Percentiles rank a stretch among this genome's conserved stretches.
Evolutionary conservation across 2,888 invertebrate species (phyloP).

Genomic region (Podabrus alpinus): DNA sequence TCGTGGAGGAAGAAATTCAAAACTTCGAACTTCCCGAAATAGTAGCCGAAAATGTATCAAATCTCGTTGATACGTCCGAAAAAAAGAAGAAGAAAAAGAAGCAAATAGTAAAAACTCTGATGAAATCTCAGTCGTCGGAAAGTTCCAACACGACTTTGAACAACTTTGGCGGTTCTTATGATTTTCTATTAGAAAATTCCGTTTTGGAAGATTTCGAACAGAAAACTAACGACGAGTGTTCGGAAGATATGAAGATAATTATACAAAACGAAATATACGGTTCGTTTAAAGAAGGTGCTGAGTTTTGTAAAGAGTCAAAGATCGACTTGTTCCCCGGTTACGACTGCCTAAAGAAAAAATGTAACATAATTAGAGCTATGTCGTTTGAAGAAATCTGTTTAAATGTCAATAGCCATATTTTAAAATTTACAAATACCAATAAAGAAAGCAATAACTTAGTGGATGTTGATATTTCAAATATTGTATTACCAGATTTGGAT

Average conservation of each 20-base stretch:
- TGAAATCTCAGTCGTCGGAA: constrained; percentile 30
- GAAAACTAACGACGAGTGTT: constrained; percentile 53
- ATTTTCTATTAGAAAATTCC: constrained; percentile 44
- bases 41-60: neutral
- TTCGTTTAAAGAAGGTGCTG: constrained; percentile 49
- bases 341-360: neutral
- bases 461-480: constrained; percentile 27
- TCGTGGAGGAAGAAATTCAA: neutral
- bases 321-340: constrained; percentile 22
- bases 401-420: neutral
- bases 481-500: constrained; percentile 33
- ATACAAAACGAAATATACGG: constrained; percentile 54
- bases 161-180: constrained; percentile 44
- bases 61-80: constrained; percentile 7
- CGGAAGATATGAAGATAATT: constrained; percentile 52
- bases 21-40: neutral
- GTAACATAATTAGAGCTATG: constrained; percentile 32
- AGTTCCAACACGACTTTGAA: constrained; percentile 39
- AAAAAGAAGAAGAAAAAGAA: constrained; percentile 40
- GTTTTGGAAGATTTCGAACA: constrained; percentile 39
- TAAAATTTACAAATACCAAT: constrained; percentile 7
- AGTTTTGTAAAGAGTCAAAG: constrained; percentile 49
- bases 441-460: constrained; percentile 10
- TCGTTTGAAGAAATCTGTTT: neutral
- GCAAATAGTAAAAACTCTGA: neutral